Evolutionary conservation across 2,797 vertebrate species (phyloP), one percentile per base, ranked within the genome.

Genomic region (Dicrostonyx torquatus): DNA sequence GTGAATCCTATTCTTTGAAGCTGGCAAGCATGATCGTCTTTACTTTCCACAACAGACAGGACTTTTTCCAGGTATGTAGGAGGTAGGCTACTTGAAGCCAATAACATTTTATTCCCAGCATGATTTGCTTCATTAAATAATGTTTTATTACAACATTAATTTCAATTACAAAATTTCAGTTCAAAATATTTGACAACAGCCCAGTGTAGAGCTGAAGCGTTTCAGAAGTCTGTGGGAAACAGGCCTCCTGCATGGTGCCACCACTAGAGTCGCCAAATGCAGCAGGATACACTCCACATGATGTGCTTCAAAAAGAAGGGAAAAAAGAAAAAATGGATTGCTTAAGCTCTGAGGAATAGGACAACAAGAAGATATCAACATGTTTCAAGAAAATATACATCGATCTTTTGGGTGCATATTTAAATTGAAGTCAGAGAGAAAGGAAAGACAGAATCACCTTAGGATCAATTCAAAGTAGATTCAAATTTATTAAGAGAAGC

Each of bases 121-220:
- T 97, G 97, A 97, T 97, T 96, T 97, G 97, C 98, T 98, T 98
- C 98, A 98, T 98, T 98, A 98, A 98, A 98, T 98, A 98, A 98
- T 98, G 97, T 98, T 98, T 98, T 98, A 98, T 98, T 98, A 98
- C 96, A 98, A 98, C 97, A 98, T 98, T 98, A 98, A 98, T 98
- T 98, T 97, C 95, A 98, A 98, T 98, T 98, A 98, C 95, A 98
- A 98, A 98, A 98, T 98, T 98, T 98, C 89, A 95, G 97, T 98
- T 98, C 97, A 98, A 98, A 98, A 98, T 98, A 98, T 98, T 98
- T 98, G 97, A 98, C 98, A 98, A 98, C 97, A 98, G 97, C 97
- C 95, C 97, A 96, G 97, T 91, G 97, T 89, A 97, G 92, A 92
- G 92, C 96, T 97, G 97, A 97, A 98, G 96, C 96, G 78, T 96